phyloP scores from a whole-genome alignment of 2,113 vertebrate genomes.

The Cryptomyrus ogoouensis region DNA sequence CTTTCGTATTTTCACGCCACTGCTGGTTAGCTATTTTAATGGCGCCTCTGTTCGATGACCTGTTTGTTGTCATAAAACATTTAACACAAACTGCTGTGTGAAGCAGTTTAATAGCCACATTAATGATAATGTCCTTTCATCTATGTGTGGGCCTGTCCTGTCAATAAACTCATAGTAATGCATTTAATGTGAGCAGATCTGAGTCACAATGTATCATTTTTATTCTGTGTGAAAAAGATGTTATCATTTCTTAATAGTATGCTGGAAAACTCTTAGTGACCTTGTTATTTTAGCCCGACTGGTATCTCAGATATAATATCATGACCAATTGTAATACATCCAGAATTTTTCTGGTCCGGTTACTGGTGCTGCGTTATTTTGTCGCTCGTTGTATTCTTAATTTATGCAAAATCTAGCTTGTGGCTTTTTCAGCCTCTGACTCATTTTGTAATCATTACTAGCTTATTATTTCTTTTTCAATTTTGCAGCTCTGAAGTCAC shows the following conservation, averaged over 20 bases:
- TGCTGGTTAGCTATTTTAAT: constrained; percentile 31
- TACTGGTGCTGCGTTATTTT: not conserved
- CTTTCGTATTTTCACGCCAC: constrained; percentile 24
- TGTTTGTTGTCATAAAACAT: constrained; percentile 7
- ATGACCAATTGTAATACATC: not conserved
- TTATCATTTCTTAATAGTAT: not conserved
- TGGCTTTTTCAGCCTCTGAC: not conserved
- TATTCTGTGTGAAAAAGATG: not conserved
- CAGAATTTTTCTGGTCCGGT: not conserved
- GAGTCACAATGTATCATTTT: not conserved
- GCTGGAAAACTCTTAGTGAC: not conserved
- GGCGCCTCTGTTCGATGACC: constrained; percentile 17
- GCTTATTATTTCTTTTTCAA: not conserved
- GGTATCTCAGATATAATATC: not conserved
- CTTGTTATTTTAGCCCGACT: not conserved
- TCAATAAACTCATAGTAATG: not conserved
- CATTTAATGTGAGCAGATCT: not conserved
- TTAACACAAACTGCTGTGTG: not conserved
- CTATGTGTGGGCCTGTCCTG: not conserved
- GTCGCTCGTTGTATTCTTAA: not conserved
- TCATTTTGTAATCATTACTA: not conserved
- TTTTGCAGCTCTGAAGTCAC: constrained; percentile 36
- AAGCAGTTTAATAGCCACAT: not conserved
- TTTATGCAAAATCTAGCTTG: not conserved
- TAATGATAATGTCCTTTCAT: not conserved